Conservation (phyloP, 2,113 vertebrate genomes). For the Gambusia affinis region DNA sequence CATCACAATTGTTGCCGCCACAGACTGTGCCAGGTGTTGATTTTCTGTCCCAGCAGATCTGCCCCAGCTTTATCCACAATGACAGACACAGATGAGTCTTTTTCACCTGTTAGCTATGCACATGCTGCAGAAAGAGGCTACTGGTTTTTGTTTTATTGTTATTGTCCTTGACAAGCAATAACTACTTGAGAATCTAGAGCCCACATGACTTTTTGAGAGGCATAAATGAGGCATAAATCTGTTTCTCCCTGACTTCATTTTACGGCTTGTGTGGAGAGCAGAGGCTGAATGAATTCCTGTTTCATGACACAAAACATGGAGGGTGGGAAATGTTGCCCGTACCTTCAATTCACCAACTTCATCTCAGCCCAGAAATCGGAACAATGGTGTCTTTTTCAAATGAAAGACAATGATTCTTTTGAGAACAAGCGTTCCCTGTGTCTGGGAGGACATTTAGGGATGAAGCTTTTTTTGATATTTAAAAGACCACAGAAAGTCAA, state of each 20-base stretch:
- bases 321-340: slow-evolving; percentile 56
- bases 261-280: background rate
- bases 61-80: slow-evolving; percentile 34
- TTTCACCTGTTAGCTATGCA: slow-evolving; percentile 26
- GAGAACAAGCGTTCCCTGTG: slow-evolving; percentile 27
- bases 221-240: slow-evolving; percentile 32
- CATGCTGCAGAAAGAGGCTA: slow-evolving; percentile 48
- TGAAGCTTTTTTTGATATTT: slow-evolving; percentile 33
- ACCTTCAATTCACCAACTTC: slow-evolving; percentile 50
- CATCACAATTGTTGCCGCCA: slow-evolving; percentile 32
- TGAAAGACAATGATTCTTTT: slow-evolving; percentile 66
- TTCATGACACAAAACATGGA: slow-evolving; percentile 29
- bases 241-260: slow-evolving; percentile 11
- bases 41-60: slow-evolving; percentile 57
- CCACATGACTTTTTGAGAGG: slow-evolving; percentile 32
- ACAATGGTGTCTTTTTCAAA: slow-evolving; percentile 65
- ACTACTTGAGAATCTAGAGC: slow-evolving; percentile 21
- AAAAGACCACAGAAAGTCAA: no score
- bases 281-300: slow-evolving; percentile 44
- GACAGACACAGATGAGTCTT: slow-evolving; percentile 47
- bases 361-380: slow-evolving; percentile 24
- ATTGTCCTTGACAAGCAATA: slow-evolving; percentile 14
- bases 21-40: slow-evolving; percentile 63
- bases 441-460: slow-evolving; percentile 32
- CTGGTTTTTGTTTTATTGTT: slow-evolving; percentile 35